Evolutionary conservation across 23 tunicate genomes (phyloP).

Genomic region (Pegea sp.): DNA sequence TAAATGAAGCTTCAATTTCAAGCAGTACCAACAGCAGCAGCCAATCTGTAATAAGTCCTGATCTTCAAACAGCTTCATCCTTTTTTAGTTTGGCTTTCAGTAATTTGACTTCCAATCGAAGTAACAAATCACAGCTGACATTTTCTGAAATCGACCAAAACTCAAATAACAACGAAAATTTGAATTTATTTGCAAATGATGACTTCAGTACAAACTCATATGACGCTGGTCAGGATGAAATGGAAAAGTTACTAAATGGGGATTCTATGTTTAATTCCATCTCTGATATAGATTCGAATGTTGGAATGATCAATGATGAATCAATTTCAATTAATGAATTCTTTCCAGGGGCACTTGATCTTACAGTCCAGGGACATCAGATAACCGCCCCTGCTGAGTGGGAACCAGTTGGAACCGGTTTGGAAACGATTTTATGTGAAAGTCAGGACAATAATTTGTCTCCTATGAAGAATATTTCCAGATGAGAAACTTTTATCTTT

Average conservation of each 20-base stretch:
- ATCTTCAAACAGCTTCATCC: background rate
- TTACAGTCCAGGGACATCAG: constrained; percentile 35
- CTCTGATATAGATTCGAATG: background rate
- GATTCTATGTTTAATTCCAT: background rate
- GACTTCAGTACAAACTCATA: background rate
- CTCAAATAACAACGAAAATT: background rate
- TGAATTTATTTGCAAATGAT: background rate
- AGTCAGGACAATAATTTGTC: constrained; percentile 28
- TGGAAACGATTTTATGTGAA: constrained; percentile 50
- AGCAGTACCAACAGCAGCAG: background rate
- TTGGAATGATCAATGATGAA: background rate
- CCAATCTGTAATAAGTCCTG: background rate
- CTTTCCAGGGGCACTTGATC: constrained; percentile 41
- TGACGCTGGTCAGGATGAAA: background rate
- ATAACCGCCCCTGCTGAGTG: constrained; percentile 40
- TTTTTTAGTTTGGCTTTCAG: background rate
- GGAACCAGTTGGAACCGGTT: constrained; percentile 18
- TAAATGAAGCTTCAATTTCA: background rate
- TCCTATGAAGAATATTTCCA: no score
- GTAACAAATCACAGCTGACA: no score
- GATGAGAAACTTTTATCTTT: no score
- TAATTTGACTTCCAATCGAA: background rate
- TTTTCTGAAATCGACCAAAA: background rate
- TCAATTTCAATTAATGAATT: constrained; percentile 5
- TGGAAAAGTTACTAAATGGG: background rate